phyloP scores from a whole-genome alignment of 23 tunicate species.

The Styela plicata region DNA sequence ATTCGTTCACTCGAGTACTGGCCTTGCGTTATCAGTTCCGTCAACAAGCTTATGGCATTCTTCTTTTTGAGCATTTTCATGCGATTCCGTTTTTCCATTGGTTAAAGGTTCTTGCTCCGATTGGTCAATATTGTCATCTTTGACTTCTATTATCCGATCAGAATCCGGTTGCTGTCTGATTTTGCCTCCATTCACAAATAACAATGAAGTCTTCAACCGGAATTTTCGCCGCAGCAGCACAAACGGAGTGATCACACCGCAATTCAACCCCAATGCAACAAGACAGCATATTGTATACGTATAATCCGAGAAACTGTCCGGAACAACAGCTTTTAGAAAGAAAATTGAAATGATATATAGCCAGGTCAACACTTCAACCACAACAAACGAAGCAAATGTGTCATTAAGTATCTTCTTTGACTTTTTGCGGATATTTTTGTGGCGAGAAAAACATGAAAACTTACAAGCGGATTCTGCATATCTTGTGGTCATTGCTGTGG shows the following conservation, averaged over 20 bases:
- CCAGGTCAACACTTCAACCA: conserved; percentile 20
- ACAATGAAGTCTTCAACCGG: not conserved
- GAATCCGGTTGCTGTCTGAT: not conserved
- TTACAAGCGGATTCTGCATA: not conserved
- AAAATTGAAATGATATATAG: not conserved
- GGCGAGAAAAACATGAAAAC: not conserved
- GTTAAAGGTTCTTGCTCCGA: not conserved
- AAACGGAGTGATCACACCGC: conserved; percentile 16
- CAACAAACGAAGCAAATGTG: conserved; percentile 9
- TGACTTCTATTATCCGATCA: not conserved
- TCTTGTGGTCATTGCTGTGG: conserved; percentile 19
- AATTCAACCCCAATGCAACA: conserved; percentile 13
- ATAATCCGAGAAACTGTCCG: conserved; percentile 1
- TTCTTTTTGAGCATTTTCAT: not conserved
- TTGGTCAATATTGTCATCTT: not conserved
- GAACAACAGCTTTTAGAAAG: conserved; percentile 8
- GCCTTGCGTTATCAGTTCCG: not conserved
- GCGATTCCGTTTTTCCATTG: not conserved
- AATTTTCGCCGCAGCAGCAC: conserved; percentile 17
- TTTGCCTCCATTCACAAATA: not conserved
- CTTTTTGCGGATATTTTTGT: not conserved
- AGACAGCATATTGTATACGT: conserved; percentile 4
- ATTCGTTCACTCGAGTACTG: not conserved
- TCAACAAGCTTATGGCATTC: not conserved
- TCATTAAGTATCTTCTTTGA: not conserved